Evolutionary conservation across 1,140 invertebrate species (phyloP), one percentile per base, ranked within the genome.

Genomic region (Dreissena polymorpha): DNA sequence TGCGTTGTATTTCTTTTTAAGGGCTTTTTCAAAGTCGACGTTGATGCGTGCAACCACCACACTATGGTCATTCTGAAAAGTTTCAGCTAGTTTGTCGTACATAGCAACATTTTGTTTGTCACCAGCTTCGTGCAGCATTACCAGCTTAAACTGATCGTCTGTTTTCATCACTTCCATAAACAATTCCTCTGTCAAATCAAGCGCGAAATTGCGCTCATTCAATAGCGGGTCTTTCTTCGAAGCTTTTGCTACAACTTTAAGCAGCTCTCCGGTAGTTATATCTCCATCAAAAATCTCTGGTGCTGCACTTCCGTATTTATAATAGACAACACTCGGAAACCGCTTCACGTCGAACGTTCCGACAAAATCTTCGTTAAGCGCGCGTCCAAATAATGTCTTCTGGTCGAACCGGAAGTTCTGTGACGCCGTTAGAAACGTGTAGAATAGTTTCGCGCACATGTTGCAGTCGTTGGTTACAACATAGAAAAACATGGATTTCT

Each of bases 271-370:
- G 12, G 79, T 16, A 21, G 79, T 82, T 18, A 82, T 82, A 21
- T 82, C 82, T 18, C 71, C 79, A 12, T 55, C 23, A 64, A 81
- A 85, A 23, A 81, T 50, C 50, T 74, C 50, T 18, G 77, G 84
- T 21, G 53, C 27, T 8, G 74, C 84, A 72, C 79, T 86, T 25
- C 84, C 84, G 21, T 81, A 81, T 60, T 82, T 74, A 53, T 83
- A 86, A 49, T 76, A 86, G 0, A 86, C 74, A 14, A 86, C 68
- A 0, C 72, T 69, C 23, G 84, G 84, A 64, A 77, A 82, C 27
- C 50, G 23, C 12, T 65, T 82, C 6, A 86, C 68, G 2, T 73
- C 73, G 50, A 83, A 77, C 18, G 63, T 70, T 49, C 69, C 13
- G 13, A 83, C 16, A 49, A 83, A 65, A 12, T 21, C 71, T 14